Percentiles rank a stretch among this genome's conserved stretches.
These are phyloP conservation scores for Bungarus multicinctus DNA, from an alignment of 2,113 vertebrate species.

Conservation along the genomic window DNA sequence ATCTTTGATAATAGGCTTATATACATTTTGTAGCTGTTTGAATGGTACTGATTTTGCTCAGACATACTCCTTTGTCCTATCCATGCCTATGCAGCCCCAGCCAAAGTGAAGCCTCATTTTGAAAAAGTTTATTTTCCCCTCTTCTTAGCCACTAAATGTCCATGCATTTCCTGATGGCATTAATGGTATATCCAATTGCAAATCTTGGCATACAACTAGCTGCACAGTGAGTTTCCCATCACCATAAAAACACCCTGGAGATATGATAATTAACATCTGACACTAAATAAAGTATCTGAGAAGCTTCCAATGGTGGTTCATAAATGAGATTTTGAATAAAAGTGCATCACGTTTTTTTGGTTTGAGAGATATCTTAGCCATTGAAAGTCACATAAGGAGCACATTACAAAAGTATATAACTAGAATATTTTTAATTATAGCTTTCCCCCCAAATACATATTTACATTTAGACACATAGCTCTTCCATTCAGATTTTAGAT, in stretches of 20 bases:
- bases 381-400: neutral
- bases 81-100: neutral
- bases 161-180: neutral
- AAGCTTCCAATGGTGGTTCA: neutral
- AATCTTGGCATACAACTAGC: neutral
- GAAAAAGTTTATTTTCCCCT: neutral
- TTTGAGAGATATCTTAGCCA: neutral
- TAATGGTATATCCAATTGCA: neutral
- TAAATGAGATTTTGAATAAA: neutral
- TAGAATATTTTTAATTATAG: neutral
- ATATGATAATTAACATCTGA: neutral
- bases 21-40: neutral
- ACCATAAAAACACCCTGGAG: neutral
- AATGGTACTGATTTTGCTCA: slow-evolving; percentile 1
- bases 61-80: neutral
- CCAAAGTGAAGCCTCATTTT: neutral
- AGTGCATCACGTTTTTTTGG: neutral
- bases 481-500: neutral
- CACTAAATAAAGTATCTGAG: neutral
- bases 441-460: neutral
- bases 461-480: neutral
- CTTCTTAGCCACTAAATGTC: neutral
- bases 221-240: neutral
- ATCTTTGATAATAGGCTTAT: slow-evolving; percentile 1
- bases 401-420: neutral